Evolutionary conservation across 2,113 vertebrate species (phyloP), one percentile per base, ranked within the genome.

Genomic region (Larimichthys polyactis): DNA sequence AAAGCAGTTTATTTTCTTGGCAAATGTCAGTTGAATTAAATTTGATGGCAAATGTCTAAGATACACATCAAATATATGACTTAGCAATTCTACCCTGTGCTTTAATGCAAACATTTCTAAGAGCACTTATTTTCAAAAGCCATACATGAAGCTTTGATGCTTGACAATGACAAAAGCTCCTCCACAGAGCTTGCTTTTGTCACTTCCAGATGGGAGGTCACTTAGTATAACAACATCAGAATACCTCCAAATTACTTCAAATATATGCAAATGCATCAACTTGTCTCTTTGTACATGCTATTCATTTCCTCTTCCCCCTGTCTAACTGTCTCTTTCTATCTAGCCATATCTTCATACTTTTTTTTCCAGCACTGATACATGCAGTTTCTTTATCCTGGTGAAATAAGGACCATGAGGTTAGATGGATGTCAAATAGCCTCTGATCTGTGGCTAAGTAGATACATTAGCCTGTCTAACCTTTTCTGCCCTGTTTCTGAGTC

Each of bases 331-430:
- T 49, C 60, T 24, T 67, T 82, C 27, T 59, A 1, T 72, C 29
- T 16, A 72, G 19, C 16, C 59, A 51, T 17, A 5, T 75, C 32
- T 73, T 64, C 24, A 17, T 49, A 9, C 48, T 71, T 67, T 46
- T 52, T 44, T 71, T 71, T 59, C 49, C 43, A 72, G 52, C 77
- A 66, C 1, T 71, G 51, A 78, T 43, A 65, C 27, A 62, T 1
- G 10, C 77, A 74, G 66, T 75, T 51, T 88, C 82, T 92, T 90
- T 90, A 71, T 75, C 69, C 65, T 64, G 71, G 14, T 77, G 74
- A 87, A 91, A 83, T 89, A 85, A 75, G 83, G 82, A 12, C 86
- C 79, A 85, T 40, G 52, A 79, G 88, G 91, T 91, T 88, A 89
- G 62, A 76, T 78, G 59, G 90, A 64, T 46, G 79, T 77, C 58